Percentiles rank a stretch among this genome's conserved stretches.
phyloP scores from a whole-genome alignment of 2,797 vertebrate species.

The Lophura swinhoii region DNA sequence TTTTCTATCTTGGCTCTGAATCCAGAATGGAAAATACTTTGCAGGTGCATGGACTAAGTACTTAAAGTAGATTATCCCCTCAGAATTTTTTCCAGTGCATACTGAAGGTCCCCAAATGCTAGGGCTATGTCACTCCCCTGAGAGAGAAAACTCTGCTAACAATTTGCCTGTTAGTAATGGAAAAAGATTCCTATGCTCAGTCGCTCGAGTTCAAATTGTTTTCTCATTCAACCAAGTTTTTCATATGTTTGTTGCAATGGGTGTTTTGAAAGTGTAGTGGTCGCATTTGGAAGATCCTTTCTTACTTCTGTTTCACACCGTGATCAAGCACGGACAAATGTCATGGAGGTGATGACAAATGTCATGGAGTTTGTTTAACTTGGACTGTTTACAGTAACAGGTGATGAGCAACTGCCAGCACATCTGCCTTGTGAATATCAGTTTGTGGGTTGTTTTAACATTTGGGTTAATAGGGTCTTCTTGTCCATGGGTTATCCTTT shows the following conservation, averaged over 20 bases:
- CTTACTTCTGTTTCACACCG: neutral
- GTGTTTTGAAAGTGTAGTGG: neutral
- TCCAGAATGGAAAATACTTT: conserved; percentile 21
- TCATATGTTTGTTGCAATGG: neutral
- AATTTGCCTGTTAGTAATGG: neutral
- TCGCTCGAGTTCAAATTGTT: neutral
- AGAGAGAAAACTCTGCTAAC: neutral
- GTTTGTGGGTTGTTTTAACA: neutral
- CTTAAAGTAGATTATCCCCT: neutral
- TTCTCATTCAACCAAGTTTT: neutral
- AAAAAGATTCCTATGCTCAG: neutral
- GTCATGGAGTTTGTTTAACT: neutral
- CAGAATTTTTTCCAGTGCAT: neutral
- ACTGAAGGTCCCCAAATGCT: neutral
- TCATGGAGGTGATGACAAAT: neutral
- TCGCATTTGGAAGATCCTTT: neutral
- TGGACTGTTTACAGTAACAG: neutral
- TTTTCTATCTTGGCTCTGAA: neutral
- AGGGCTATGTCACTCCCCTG: neutral
- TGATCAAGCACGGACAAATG: neutral
- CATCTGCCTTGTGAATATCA: neutral
- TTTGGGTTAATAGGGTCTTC: neutral
- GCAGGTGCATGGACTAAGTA: neutral
- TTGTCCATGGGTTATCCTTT: neutral
- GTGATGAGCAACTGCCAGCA: neutral